Base-by-base conservation (phyloP, 2,797 vertebrate species). In the Sebastes cheni region DNA sequence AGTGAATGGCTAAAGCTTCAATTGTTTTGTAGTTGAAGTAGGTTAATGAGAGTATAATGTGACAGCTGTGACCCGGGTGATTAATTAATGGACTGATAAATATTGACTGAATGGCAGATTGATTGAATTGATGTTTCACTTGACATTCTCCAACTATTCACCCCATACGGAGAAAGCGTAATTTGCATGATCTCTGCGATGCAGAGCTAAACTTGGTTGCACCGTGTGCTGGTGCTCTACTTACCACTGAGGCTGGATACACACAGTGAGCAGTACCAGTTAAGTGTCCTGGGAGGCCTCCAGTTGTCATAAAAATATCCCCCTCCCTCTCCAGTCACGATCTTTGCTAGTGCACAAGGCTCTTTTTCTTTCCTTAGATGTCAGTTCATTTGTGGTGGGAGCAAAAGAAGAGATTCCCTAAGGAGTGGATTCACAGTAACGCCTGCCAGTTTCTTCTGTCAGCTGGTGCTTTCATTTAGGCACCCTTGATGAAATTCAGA, bases 381-480 rank as follows among this genome's bases (percentile, higher is more conserved):
- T 93, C 92, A 89, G 91, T 93, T 93, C 88, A 89, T 92, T 93
- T 92, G 87, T 90, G 89, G 81, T 82, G 62, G 77, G 87, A 93
- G 90, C 86, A 90, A 90, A 92, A 78, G 82, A 91, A 88, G 79
- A 86, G 84, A 83, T 91, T 91, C 94, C 92, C 94, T 36, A 67
- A 87, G 91, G 93, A 94, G 90, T 82, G 72, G 82, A 86, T 90
- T 91, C 91, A 89, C 90, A 90, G 91, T 86, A 90, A 89, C 66
- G 92, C 82, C 89, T 92, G 94, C 92, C 93, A 94, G 93, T 88
- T 92, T 81, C 80, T 83, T 83, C 91, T 89, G 91, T 92, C 91
- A 93, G 88, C 87, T 89, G 90, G 84, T 83, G 90, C 93, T 93
- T 94, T 93, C 87, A 91, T 91, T 91, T 84, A 88, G 84, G 69